Evolutionary conservation across 2,113 vertebrate genomes (phyloP), one percentile per base, ranked within the genome.

Genomic region (Oxyruncus cristatus): DNA sequence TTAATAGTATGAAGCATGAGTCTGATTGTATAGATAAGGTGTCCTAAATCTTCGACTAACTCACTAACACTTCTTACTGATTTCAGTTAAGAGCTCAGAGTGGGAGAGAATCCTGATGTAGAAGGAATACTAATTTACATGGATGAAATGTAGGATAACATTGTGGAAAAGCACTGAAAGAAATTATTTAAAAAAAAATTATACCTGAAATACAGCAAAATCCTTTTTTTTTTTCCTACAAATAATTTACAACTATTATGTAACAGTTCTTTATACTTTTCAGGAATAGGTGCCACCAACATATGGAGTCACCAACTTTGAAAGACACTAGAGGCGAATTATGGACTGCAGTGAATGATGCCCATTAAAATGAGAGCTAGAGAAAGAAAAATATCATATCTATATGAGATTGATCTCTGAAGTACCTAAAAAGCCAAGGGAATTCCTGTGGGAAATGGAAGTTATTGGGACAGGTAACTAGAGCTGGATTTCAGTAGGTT

Each of bases 181-280:
- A 4, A 61, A 42, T 59, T 0, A 46, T 19, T 4, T 49, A 13
- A 23, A 24, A 46, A 21, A 9, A 50, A 71, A 73, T 6, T 0
- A 66, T 8, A 27, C 9, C 53, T 77, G 35, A 67, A 66, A 19
- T 67, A 32, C 2, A 6, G 5, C 3, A 1, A 2, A 7, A 22
- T 58, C 8, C 5, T 27, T 24, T 18, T 30, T 41, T 11, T 14
- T 14, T 32, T 14, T 3, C 6, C 4, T 53, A 14, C 9, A 53
- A 66, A 61, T 28, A 72, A 49, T 61, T 74, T 7, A 22, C 11
- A 84, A 11, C 4, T 55, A 12, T 30, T 82, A 20, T 26, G 49
- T 42, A 46, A 24, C 8, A 55, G 24, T 28, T 71, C 8, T 85
- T 63, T n/a, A 26, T 39, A 55, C 3, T 72, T 92, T 55, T 46